Base-by-base conservation (phyloP, 2,888 invertebrate species). In the Scaptomyza polygonia region DNA sequence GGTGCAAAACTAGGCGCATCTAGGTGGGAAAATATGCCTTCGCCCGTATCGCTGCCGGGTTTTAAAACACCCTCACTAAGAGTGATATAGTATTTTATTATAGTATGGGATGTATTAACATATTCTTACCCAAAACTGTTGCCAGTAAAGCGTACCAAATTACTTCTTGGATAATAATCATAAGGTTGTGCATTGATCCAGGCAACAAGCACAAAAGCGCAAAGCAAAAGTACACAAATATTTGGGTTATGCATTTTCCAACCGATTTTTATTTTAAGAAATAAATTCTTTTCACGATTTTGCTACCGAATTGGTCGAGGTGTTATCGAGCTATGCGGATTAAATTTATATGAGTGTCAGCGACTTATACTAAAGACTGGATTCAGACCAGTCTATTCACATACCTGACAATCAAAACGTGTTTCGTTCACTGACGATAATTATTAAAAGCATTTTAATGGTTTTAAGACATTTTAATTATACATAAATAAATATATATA, bases 281-380 rank as follows among this genome's bases (percentile, higher is more conserved):
- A 25, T 7, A 34, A 5, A n/a, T n/a, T 16, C 39, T 6, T 39
- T 16, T 39, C 39, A 39, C 39, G 9, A 30, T 42, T 12, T 14
- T 18, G 51, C 51, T 39, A 32, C 27, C 57, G 70, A 55, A 54
- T 63, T 44, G 52, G 34, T 44, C 70, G 11, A 64, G 51, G 3
- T 40, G 30, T 39, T 44, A 30, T 44, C n/a, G 27, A 29, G 39
- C 16, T 58, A 18, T 72, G 72, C 30, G 52, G 27, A 18, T 48
- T 14, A 16, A 14, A 34, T 12, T 27, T 18, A 30, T 34, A 40
- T 55, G 54, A 52, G 55, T 42, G 27, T 34, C 39, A 44, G 36
- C 76, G 75, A 64, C 75, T 72, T 72, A 72, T 75, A 72, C 55
- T 11, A n/a, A 14, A 16, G 16, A 52, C 54, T n/a, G 34, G 71